Conservation (phyloP, 2,888 invertebrate genomes). For the Agrenia bidenticulata region DNA sequence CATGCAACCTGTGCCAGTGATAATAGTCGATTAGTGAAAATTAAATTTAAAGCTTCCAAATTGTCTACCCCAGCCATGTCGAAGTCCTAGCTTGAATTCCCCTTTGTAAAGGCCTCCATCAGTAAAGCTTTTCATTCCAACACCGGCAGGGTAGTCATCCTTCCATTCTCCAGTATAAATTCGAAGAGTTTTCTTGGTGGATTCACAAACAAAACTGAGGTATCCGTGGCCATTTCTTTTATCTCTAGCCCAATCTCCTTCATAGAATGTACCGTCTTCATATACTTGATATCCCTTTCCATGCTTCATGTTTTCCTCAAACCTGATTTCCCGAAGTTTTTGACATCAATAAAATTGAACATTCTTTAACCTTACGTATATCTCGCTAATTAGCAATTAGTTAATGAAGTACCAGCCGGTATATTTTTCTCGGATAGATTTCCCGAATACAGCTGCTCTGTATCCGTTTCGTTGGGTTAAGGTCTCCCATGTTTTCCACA, state of each 20-base stretch:
- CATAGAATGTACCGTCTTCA: slow-evolving; percentile 62
- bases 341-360: too few relatives aligned
- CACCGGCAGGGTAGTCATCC: slow-evolving; percentile 41
- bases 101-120: slow-evolving; percentile 70
- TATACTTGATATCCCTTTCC: slow-evolving; percentile 55
- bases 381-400: neutral
- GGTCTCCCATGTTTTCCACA: slow-evolving; percentile 32
- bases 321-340: slow-evolving; percentile 3
- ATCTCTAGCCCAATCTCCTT: slow-evolving; percentile 64
- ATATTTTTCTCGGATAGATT: slow-evolving; percentile 42
- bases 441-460: slow-evolving; percentile 45
- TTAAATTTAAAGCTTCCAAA: too few relatives aligned
- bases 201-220: slow-evolving; percentile 34
- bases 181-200: slow-evolving; percentile 35
- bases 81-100: slow-evolving; percentile 62
- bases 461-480: slow-evolving; percentile 45
- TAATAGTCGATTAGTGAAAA: too few relatives aligned
- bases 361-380: neutral
- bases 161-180: slow-evolving; percentile 49
- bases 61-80: slow-evolving; percentile 57
- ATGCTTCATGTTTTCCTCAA: slow-evolving; percentile 42
- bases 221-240: slow-evolving; percentile 62
- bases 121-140: slow-evolving; percentile 46
- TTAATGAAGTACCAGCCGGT: slow-evolving; percentile 42
- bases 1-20: slow-evolving; percentile 43